These are phyloP conservation scores for Fragum whitleyi DNA, from an alignment of 2,888 invertebrate genomes.

Conservation along the genomic window DNA sequence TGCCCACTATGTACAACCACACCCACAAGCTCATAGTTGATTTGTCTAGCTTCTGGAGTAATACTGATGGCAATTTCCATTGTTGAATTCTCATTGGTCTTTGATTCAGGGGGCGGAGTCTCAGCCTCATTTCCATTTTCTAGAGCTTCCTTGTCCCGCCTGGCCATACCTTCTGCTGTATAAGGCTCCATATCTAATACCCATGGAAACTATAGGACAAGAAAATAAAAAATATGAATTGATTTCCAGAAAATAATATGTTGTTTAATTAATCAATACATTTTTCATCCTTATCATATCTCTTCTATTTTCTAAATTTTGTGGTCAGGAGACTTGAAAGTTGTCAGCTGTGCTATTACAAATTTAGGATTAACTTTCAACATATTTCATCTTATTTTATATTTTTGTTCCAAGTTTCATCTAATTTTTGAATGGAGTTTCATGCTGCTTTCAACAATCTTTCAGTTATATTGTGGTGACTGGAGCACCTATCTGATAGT, in stretches of 20 bases:
- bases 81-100: conserved; percentile 54
- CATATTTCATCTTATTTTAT: too few species aligned
- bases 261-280: too few species aligned
- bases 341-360: too few species aligned
- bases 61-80: conserved; percentile 67
- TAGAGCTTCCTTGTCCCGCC: conserved; percentile 66
- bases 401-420: too few species aligned
- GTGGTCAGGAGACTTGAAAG: too few species aligned
- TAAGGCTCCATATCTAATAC: conserved; percentile 86
- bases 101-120: conserved; percentile 38
- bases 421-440: too few species aligned
- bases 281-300: too few species aligned
- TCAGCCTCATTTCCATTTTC: conserved; percentile 50
- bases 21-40: conserved; percentile 86
- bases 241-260: background rate
- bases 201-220: conserved; percentile 85
- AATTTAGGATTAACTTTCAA: too few species aligned
- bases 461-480: too few species aligned
- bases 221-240: background rate
- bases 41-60: conserved; percentile 74
- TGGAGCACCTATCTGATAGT: too few species aligned
- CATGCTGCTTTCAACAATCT: too few species aligned
- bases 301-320: too few species aligned
- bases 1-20: conserved; percentile 87
- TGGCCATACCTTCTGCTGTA: conserved; percentile 86